Percentiles rank a stretch among this genome's conserved stretches.
Conservation (phyloP, 2,113 vertebrate genomes). For the Isurus oxyrinchus region DNA sequence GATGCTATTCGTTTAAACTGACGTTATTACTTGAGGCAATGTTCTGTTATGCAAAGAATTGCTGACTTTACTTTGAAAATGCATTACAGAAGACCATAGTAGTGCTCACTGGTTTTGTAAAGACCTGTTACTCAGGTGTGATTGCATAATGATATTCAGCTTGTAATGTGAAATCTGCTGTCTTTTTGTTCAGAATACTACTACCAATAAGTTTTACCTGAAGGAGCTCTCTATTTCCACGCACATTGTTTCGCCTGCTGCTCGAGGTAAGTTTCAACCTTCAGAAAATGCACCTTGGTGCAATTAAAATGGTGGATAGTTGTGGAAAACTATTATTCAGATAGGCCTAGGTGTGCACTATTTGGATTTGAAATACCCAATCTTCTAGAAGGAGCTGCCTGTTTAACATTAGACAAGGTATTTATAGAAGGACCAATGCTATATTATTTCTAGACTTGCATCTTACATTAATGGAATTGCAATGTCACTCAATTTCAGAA, state of each 20-base stretch:
- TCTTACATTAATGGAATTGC: neutral
- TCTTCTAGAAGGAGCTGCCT: neutral
- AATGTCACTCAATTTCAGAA: neutral
- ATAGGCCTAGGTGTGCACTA: neutral
- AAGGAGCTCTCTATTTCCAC: neutral
- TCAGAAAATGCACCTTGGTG: neutral
- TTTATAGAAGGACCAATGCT: neutral
- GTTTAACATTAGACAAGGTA: neutral
- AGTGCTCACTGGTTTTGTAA: neutral
- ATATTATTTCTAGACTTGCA: neutral
- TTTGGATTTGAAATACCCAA: neutral
- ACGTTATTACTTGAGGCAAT: neutral
- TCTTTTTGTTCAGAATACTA: conserved; percentile 30
- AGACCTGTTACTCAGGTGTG: neutral
- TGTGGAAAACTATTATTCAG: neutral
- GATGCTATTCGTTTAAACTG: neutral
- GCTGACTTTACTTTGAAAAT: neutral
- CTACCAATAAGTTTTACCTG: conserved; percentile 14
- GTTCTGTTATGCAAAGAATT: neutral
- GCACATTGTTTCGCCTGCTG: neutral
- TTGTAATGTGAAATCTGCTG: neutral
- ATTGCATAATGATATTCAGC: neutral
- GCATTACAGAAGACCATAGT: neutral
- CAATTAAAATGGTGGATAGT: neutral
- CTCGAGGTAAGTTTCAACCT: neutral